A percentile compares a stretch with the other conserved stretches of the same genome.
These are phyloP conservation scores for Alviniconcha marisindica DNA, from an alignment of 1,140 invertebrate genomes.

Conservation along the genomic window DNA sequence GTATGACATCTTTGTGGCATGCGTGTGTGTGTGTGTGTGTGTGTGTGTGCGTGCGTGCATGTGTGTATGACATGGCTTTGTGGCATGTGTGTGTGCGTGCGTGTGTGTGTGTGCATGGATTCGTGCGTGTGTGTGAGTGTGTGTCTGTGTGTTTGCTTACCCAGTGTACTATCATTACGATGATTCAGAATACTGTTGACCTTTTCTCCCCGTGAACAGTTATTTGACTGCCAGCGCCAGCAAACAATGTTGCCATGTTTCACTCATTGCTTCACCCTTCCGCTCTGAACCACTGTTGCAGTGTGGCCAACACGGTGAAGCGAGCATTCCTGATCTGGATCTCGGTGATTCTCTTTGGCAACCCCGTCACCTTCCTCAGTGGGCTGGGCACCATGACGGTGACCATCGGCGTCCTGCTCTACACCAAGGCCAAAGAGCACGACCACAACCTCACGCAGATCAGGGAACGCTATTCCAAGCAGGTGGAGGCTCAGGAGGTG, in stretches of 20 bases:
- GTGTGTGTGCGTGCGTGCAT: neutral
- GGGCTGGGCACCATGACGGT: conserved; percentile 86
- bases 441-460: conserved; percentile 49
- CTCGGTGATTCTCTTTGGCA: conserved; percentile 88
- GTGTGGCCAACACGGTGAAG: conserved; percentile 91
- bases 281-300: conserved; percentile 68
- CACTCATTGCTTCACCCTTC: neutral
- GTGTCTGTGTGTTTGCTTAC: too few species aligned
- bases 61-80: too few species aligned
- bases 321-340: conserved; percentile 90
- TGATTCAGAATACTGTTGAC: too few species aligned
- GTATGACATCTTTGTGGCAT: too few species aligned
- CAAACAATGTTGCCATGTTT: too few species aligned
- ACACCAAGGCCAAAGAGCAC: conserved; percentile 80
- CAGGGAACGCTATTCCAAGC: conserved; percentile 36
- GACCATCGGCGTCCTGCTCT: conserved; percentile 86
- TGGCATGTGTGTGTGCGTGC: too few species aligned
- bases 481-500: conserved; percentile 26
- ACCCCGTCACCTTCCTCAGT: conserved; percentile 86
- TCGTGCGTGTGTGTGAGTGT: too few species aligned
- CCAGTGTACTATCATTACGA: too few species aligned
- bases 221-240: too few species aligned
- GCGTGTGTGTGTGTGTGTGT: neutral
- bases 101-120: neutral
- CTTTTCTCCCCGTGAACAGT: too few species aligned